phyloP scores from a whole-genome alignment of 2,113 vertebrate species.

The Labrus mixtus region DNA sequence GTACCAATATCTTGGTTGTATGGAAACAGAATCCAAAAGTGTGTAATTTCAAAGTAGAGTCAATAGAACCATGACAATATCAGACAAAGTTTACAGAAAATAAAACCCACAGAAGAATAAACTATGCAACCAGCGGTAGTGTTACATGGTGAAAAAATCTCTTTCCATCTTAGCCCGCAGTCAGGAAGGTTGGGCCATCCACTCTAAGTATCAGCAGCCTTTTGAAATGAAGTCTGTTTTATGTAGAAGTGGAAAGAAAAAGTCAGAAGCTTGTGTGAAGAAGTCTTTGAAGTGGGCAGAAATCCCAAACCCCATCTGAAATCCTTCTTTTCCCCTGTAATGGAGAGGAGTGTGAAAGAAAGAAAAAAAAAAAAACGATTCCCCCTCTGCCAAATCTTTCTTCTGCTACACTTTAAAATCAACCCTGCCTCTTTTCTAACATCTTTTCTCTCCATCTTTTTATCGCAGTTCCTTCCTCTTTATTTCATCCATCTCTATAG shows the following conservation, averaged over 20 bases:
- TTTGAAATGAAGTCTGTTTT: constrained; percentile 51
- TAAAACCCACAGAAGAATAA: background rate
- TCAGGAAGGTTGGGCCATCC: background rate
- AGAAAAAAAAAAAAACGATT: constrained; percentile 30
- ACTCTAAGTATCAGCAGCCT: constrained; percentile 14
- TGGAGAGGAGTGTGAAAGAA: constrained; percentile 30
- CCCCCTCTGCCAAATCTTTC: constrained; percentile 39
- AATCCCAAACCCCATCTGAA: constrained; percentile 62
- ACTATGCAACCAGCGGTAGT: background rate
- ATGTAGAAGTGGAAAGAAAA: constrained; percentile 39
- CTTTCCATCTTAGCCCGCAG: constrained; percentile 11
- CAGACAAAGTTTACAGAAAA: background rate
- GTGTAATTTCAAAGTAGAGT: background rate
- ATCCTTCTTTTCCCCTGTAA: constrained; percentile 46
- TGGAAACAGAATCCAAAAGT: background rate
- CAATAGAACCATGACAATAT: background rate
- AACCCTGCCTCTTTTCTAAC: constrained; percentile 41
- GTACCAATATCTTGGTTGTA: no score
- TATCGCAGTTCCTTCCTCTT: constrained; percentile 3
- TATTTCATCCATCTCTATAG: background rate
- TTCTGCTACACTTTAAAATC: constrained; percentile 58
- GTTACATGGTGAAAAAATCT: constrained; percentile 17
- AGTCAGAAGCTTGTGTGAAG: constrained; percentile 39
- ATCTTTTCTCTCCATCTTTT: constrained; percentile 16
- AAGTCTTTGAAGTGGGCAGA: constrained; percentile 68